These are phyloP conservation scores for Paelopatides confundens DNA, from an alignment of 53 echinoderm and acorn worm genomes.

Conservation along the genomic window DNA sequence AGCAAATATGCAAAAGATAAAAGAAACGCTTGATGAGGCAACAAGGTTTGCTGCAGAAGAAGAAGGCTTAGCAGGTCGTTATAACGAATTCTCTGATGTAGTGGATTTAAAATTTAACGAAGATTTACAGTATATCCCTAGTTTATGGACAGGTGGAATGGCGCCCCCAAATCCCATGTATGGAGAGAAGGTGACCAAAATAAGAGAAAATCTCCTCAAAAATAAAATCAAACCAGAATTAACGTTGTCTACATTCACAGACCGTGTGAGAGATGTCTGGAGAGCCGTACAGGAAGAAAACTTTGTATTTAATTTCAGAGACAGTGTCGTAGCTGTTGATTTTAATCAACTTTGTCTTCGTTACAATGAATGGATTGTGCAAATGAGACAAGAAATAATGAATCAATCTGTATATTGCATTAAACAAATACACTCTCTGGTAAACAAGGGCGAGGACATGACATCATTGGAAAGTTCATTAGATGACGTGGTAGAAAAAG, in stretches of 20 bases:
- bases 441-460: no score
- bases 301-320: constrained; percentile 9
- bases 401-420: no score
- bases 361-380: constrained; percentile 10
- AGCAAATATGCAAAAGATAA: neutral
- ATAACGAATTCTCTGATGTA: constrained; percentile 3
- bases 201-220: neutral
- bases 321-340: constrained; percentile 19
- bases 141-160: constrained; percentile 20
- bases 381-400: constrained; percentile 13
- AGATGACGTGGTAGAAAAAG: neutral
- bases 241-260: constrained; percentile 19
- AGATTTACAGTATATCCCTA: neutral
- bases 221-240: neutral
- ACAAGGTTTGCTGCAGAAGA: constrained; percentile 13
- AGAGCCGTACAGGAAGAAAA: constrained; percentile 4
- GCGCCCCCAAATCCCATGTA: constrained; percentile 27
- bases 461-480: no score
- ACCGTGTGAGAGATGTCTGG: constrained; percentile 21
- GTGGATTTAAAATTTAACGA: constrained; percentile 21
- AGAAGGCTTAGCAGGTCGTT: constrained; percentile 8
- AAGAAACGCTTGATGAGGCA: constrained; percentile 2
- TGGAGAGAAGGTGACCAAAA: neutral
- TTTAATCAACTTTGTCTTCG: constrained; percentile 19
- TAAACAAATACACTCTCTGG: no score